phyloP scores from a whole-genome alignment of 2,888 invertebrate species.

The Zonitis immaculata region DNA sequence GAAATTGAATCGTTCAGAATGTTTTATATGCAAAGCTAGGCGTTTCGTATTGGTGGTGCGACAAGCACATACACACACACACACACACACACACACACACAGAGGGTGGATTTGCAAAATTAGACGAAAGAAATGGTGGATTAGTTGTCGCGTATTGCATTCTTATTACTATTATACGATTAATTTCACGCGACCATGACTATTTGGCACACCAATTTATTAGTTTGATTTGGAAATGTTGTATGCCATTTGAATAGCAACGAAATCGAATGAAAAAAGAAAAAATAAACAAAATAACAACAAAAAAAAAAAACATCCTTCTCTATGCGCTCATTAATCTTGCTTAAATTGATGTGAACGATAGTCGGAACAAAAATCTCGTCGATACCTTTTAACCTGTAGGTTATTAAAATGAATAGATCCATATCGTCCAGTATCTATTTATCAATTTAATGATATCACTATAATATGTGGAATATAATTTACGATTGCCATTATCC shows the following conservation, averaged over 20 bases:
- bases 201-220: constrained; percentile 42
- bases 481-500: background rate
- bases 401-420: background rate
- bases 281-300: background rate
- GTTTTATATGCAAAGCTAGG: constrained; percentile 47
- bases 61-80: background rate
- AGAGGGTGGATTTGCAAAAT: constrained; percentile 35
- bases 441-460: background rate
- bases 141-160: constrained; percentile 45
- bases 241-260: constrained; percentile 3
- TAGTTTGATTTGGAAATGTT: constrained; percentile 19
- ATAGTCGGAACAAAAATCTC: background rate
- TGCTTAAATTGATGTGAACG: background rate
- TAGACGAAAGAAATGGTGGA: constrained; percentile 47
- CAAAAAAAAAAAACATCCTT: background rate
- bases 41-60: constrained; percentile 22
- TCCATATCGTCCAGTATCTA: background rate
- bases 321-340: constrained; percentile 11
- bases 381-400: background rate
- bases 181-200: constrained; percentile 45
- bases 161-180: constrained; percentile 35
- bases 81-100: background rate
- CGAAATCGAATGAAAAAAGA: background rate
- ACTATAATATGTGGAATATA: background rate
- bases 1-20: constrained; percentile 43